Base-by-base conservation (phyloP, 2,797 vertebrate species). In the Parotocinclus haroldoi region DNA sequence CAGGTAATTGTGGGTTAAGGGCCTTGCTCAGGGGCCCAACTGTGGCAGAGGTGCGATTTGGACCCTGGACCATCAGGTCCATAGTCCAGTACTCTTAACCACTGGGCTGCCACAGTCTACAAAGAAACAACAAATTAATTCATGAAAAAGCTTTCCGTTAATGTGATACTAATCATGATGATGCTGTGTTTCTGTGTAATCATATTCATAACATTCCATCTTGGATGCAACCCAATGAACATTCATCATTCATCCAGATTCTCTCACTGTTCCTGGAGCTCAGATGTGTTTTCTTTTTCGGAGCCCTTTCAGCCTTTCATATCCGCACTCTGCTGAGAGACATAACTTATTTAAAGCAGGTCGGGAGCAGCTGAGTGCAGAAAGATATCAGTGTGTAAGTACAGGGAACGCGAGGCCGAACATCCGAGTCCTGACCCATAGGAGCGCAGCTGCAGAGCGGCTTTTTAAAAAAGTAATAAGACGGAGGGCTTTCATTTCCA, bases 341-440 rank as follows among this genome's bases (percentile, higher is more conserved):
- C 56, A 68, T 71, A 45, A 62, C 58, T 63, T 71, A 68, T 76
- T 75, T 14, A 73, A 48, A 10, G 51, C 39, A 7, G 40, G 37
- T 64, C 69, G 56, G 36, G 63, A 48, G 14, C 51, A 44, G 37
- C 60, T 40, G 51, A 69, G 39, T 42, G 49, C 72, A 14, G 40
- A 62, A 9, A 61, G 16, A 38, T 13, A 10, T 36, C 27, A 11
- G 9, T 14, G 13, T n/a, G 10, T n/a, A 14, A 57, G 46, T 38
- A 62, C 17, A 40, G 37, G 58, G 60, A 61, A 27, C 27, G 5
- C 27, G 27, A 2, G 27, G 27, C 27, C 2, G 2, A 27, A 27
- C 27, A 27, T 27, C 27, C 27, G 27, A 27, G 27, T 27, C 44
- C 18, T 13, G 9, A 45, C 37, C 19, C 38, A 16, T n/a, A 49